These are phyloP conservation scores for Diprion similis DNA, from an alignment of 1,140 invertebrate genomes.

Conservation along the genomic window DNA sequence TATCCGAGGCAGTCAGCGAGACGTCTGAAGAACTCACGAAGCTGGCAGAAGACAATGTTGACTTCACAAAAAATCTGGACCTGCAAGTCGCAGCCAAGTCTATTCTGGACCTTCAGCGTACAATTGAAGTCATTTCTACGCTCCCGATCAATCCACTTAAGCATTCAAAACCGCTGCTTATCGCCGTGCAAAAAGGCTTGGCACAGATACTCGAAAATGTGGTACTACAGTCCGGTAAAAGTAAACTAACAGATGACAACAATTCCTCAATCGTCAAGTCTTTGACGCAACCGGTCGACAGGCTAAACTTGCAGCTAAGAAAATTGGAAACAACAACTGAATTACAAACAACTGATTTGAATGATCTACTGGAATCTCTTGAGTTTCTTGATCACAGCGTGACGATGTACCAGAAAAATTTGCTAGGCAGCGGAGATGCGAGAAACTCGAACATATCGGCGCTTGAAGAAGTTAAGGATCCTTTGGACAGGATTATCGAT, in stretches of 20 bases:
- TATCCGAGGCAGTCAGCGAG: not conserved
- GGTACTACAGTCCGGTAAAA: not conserved
- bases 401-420: not conserved
- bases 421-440: not conserved
- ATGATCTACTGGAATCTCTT: conserved; percentile 2
- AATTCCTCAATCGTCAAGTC: conserved; percentile 10
- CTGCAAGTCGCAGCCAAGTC: conserved; percentile 9
- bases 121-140: not conserved
- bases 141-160: conserved; percentile 9
- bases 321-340: not conserved
- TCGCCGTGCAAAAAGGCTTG: not conserved
- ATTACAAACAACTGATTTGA: conserved; percentile 8
- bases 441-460: conserved; percentile 9
- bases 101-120: conserved; percentile 8
- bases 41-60: conserved; percentile 3
- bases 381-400: conserved; percentile 4
- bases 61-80: conserved; percentile 1
- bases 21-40: conserved; percentile 19
- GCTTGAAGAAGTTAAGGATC: conserved; percentile 11
- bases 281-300: not conserved
- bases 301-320: not conserved
- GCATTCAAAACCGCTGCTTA: conserved; percentile 5
- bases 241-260: conserved; percentile 1
- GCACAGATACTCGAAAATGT: conserved; percentile 12
- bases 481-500: conserved; percentile 9